phyloP scores from a whole-genome alignment of 2,888 invertebrate species.

The Drosophila histrio region DNA sequence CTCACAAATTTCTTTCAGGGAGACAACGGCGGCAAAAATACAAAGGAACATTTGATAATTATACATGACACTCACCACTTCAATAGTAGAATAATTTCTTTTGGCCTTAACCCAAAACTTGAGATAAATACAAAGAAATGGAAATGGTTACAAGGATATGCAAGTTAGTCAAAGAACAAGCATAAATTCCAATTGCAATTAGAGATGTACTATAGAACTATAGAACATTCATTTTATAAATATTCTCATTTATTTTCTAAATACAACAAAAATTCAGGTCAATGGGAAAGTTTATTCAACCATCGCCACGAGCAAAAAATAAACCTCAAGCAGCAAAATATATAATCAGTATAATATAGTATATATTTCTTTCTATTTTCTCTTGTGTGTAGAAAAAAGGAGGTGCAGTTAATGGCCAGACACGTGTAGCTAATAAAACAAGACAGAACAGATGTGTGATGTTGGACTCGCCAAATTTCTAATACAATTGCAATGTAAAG shows the following conservation, averaged over 20 bases:
- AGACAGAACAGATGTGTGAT: background rate
- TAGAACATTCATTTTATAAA: slow-evolving; percentile 9
- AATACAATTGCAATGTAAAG: background rate
- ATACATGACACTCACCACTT: slow-evolving; percentile 25
- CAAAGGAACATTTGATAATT: slow-evolving; percentile 42
- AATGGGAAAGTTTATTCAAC: slow-evolving; percentile 77
- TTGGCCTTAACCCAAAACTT: slow-evolving; percentile 51
- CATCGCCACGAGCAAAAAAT: slow-evolving; percentile 43
- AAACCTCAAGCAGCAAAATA: slow-evolving; percentile 7
- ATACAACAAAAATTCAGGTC: slow-evolving; percentile 65
- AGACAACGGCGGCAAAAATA: slow-evolving; percentile 19
- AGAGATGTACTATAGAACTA: background rate
- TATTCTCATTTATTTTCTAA: slow-evolving; percentile 15
- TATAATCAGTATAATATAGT: slow-evolving; percentile 4
- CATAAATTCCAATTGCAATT: slow-evolving; percentile 20
- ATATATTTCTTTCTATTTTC: background rate
- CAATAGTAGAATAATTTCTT: background rate
- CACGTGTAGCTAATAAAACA: slow-evolving; percentile 13
- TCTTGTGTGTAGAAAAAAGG: slow-evolving; percentile 31
- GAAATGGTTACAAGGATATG: slow-evolving; percentile 55
- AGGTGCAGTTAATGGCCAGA: slow-evolving; percentile 26
- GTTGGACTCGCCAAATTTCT: background rate
- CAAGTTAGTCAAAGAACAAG: background rate
- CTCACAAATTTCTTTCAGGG: slow-evolving; percentile 28
- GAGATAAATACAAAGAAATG: slow-evolving; percentile 1